Conservation (phyloP, 2,888 invertebrate species). For the Drosophila stalkeri region DNA sequence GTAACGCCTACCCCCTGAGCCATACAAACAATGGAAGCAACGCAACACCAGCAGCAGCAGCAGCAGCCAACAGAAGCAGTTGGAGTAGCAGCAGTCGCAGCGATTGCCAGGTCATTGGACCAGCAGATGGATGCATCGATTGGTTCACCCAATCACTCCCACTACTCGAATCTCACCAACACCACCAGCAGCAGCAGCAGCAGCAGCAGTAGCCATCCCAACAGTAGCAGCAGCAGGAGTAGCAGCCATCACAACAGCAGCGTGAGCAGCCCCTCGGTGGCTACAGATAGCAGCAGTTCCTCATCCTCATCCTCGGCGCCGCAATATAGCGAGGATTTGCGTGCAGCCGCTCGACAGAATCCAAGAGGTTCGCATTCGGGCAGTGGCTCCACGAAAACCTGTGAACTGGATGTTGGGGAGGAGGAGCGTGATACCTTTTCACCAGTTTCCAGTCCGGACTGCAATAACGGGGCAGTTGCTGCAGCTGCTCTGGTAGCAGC, state of each 20-base stretch:
- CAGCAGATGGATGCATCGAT: conserved; percentile 65
- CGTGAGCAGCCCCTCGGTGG: conserved; percentile 58
- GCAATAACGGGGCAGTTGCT: conserved; percentile 48
- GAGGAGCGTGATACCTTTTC: conserved; percentile 85
- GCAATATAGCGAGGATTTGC: conserved; percentile 79
- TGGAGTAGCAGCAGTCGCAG: conserved; percentile 26
- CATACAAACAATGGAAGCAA: conserved; percentile 61
- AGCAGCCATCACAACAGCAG: conserved; percentile 51
- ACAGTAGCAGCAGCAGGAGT: conserved; percentile 54
- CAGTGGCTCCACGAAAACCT: conserved; percentile 82
- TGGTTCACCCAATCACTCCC: conserved; percentile 72
- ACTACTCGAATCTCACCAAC: conserved; percentile 79
- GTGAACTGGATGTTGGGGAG: conserved; percentile 83
- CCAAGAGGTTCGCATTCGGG: conserved; percentile 61
- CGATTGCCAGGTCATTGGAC: conserved; percentile 68
- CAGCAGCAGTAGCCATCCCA: conserved; percentile 48
- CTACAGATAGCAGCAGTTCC: conserved; percentile 58
- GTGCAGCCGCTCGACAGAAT: conserved; percentile 41
- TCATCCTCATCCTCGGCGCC: conserved; percentile 75
- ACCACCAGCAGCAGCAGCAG: conserved; percentile 56
- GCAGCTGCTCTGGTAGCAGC: conserved; percentile 17
- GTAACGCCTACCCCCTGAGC: conserved; percentile 2
- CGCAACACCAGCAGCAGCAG: conserved; percentile 37
- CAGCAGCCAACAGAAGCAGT: conserved; percentile 16
- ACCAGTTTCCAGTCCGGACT: conserved; percentile 81